These are phyloP conservation scores for Neolamprologus kungweensis DNA, from an alignment of 2,113 vertebrate species.

Conservation along the genomic window DNA sequence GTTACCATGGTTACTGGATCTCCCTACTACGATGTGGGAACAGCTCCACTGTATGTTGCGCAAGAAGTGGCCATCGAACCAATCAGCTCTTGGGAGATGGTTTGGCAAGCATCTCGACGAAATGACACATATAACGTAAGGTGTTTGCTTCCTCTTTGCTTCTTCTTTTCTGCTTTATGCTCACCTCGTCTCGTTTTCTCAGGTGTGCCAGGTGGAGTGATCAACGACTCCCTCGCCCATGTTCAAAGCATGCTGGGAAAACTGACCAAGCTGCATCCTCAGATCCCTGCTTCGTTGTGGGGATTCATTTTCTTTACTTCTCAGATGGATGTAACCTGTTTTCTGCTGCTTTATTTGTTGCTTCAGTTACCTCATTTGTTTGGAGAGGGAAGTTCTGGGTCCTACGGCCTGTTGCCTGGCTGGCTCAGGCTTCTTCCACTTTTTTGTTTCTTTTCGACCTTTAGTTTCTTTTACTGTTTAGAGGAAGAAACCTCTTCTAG, in stretches of 20 bases:
- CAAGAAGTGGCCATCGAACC: background rate
- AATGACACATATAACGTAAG: fast-evolving
- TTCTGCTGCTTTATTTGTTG: background rate
- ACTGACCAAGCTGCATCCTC: background rate
- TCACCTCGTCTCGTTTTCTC: background rate
- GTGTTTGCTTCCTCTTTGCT: background rate
- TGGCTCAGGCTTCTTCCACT: background rate
- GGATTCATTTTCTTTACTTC: background rate
- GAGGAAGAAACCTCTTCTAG: background rate
- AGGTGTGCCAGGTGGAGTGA: fast-evolving
- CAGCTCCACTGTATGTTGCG: background rate
- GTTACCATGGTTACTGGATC: background rate
- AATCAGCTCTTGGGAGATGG: background rate
- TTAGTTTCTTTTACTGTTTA: background rate
- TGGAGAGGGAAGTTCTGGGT: background rate
- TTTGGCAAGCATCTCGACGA: background rate
- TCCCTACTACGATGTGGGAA: background rate
- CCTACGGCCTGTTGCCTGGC: background rate
- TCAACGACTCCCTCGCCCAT: fast-evolving
- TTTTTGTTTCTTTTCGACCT: background rate
- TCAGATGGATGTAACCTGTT: background rate
- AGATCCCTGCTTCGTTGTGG: background rate
- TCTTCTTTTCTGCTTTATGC: fast-evolving
- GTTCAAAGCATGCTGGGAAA: background rate
- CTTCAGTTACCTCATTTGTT: background rate